These are phyloP conservation scores for Festucalex cinctus DNA, from an alignment of 2,113 vertebrate genomes.

Conservation along the genomic window DNA sequence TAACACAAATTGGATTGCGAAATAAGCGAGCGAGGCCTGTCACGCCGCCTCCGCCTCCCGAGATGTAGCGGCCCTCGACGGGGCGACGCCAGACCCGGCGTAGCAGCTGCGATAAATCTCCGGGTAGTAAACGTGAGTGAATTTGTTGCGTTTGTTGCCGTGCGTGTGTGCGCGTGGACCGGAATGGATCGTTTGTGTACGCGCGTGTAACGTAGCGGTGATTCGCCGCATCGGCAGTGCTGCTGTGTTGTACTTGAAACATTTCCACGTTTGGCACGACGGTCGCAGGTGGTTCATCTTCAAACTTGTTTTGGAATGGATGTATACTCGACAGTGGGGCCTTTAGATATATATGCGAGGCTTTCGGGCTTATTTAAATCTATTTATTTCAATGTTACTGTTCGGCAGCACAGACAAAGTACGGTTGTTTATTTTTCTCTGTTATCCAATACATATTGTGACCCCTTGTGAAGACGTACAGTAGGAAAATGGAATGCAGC, in stretches of 20 bases:
- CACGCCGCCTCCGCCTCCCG: constrained; percentile 18
- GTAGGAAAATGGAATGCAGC: too few relatives aligned
- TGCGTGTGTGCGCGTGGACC: neutral
- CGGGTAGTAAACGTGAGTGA: constrained; percentile 26
- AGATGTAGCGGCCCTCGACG: constrained; percentile 16
- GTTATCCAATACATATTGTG: too few relatives aligned
- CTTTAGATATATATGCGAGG: neutral
- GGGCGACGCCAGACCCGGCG: constrained; percentile 11
- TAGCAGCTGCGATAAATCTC: constrained; percentile 28
- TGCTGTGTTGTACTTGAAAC: constrained; percentile 63
- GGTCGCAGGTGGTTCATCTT: constrained; percentile 12
- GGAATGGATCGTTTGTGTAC: constrained; percentile 45
- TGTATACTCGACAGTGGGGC: neutral
- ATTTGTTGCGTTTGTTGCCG: neutral
- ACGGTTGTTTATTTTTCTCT: too few relatives aligned
- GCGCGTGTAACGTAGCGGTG: constrained; percentile 66
- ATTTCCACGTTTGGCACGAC: constrained; percentile 61
- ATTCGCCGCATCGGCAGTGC: constrained; percentile 66
- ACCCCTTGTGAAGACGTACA: too few relatives aligned
- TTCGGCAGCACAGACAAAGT: too few relatives aligned
- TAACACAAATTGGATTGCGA: constrained; percentile 55
- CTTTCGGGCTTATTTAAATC: too few relatives aligned
- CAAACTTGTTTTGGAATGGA: neutral
- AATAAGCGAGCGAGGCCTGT: constrained; percentile 37
- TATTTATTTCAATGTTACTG: too few relatives aligned